Evolutionary conservation across 2,888 invertebrate genomes (phyloP).

Genomic region (Bombylius major): DNA sequence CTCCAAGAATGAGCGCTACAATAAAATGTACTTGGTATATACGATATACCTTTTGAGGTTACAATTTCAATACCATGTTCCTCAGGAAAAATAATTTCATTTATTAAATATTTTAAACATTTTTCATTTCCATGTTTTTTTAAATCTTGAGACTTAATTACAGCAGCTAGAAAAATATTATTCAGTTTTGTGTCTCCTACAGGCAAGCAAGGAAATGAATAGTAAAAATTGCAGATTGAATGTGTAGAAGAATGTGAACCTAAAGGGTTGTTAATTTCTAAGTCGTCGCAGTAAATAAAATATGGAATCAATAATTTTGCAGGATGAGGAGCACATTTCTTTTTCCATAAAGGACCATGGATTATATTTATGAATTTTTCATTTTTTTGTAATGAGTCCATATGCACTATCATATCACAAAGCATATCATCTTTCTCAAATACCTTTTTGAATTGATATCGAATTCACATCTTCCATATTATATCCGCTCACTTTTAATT

Average conservation of each 20-base stretch:
- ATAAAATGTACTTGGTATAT: slow-evolving; percentile 2
- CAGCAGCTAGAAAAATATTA: slow-evolving; percentile 7
- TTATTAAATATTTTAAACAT: slow-evolving; percentile 3
- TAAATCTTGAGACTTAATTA: slow-evolving; percentile 3
- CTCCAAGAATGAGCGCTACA: slow-evolving; percentile 5
- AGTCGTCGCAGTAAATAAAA: slow-evolving; percentile 1
- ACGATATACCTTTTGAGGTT: background rate
- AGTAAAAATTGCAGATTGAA: slow-evolving; percentile 4
- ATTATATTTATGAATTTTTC: slow-evolving; percentile 7
- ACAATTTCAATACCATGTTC: slow-evolving; percentile 4
- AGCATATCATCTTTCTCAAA: slow-evolving; percentile 9
- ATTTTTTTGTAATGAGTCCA: background rate
- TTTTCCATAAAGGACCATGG: slow-evolving; percentile 10
- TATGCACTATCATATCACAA: background rate
- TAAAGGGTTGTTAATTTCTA: slow-evolving; percentile 1
- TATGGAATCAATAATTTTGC: background rate
- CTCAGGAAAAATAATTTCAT: slow-evolving; percentile 5
- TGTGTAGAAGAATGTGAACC: slow-evolving; percentile 3
- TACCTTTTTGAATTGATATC: slow-evolving; percentile 8
- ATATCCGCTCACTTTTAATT: background rate
- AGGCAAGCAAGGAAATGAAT: slow-evolving; percentile 3
- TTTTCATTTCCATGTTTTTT: slow-evolving; percentile 3
- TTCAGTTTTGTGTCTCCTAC: slow-evolving; percentile 1
- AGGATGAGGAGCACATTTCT: slow-evolving; percentile 4
- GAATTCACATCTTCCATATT: slow-evolving; percentile 3